Evolutionary conservation across 2,113 vertebrate genomes (phyloP).

Genomic region (Lophura nycthemera): DNA sequence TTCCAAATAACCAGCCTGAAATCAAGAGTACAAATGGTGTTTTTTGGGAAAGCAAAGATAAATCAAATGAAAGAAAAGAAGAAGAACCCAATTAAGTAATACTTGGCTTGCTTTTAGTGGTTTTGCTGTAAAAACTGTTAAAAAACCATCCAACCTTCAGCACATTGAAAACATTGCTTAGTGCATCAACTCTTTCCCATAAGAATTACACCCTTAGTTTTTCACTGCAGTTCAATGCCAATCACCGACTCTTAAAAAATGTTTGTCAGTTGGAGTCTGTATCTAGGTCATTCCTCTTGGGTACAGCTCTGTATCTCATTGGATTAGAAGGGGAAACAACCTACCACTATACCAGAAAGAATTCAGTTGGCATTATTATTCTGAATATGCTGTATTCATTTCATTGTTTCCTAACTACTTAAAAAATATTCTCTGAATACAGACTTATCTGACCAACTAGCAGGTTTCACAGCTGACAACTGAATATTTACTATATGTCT

Average conservation of each 20-base stretch:
- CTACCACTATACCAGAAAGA: conserved; percentile 15
- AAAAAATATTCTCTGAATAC: not conserved
- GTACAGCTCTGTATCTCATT: conserved; percentile 25
- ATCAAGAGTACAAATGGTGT: not conserved
- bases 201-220: not conserved
- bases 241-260: conserved; percentile 39
- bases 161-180: not conserved
- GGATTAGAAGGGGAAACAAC: conserved; percentile 31
- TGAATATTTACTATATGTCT: not conserved
- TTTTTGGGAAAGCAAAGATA: not conserved
- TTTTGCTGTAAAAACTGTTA: not conserved
- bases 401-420: not conserved
- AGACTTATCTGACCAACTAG: not conserved
- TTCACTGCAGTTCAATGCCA: conserved; percentile 12
- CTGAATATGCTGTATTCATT: not conserved
- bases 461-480: not conserved
- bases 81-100: not conserved
- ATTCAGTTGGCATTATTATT: not conserved
- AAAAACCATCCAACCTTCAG: not conserved
- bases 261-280: conserved; percentile 30
- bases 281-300: conserved; percentile 35
- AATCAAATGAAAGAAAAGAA: not conserved
- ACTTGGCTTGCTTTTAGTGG: not conserved
- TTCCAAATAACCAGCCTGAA: not conserved
- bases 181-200: not conserved